Percentiles rank a stretch among this genome's conserved stretches.
Evolutionary conservation across 2,797 vertebrate species (phyloP).

Genomic region (Lepilemur ruficaudatus): DNA sequence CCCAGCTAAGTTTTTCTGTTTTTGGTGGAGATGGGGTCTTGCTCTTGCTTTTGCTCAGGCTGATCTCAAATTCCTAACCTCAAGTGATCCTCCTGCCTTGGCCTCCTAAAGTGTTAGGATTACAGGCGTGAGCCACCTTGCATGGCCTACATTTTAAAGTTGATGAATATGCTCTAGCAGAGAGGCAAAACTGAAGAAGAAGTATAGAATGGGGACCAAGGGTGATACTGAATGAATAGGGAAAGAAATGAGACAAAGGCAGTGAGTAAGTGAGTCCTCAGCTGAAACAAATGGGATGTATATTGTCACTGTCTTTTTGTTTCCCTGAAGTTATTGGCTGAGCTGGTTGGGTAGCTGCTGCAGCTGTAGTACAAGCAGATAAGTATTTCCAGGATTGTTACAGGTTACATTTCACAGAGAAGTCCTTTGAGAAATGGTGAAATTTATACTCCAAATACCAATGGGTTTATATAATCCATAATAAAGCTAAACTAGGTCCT

Average conservation of each 20-base stretch:
- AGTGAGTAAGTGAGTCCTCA: neutral
- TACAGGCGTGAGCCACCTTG: no score
- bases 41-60: no score
- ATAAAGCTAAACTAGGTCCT: conserved; percentile 9
- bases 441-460: neutral
- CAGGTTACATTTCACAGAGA: neutral
- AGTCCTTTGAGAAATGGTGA: neutral
- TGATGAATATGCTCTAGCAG: neutral
- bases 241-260: neutral
- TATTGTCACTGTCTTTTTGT: neutral
- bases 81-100: no score
- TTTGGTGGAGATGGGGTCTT: no score
- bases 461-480: neutral
- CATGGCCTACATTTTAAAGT: neutral
- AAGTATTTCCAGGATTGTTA: neutral
- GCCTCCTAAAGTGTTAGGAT: no score
- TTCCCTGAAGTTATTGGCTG: neutral
- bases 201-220: neutral
- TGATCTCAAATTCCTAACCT: no score
- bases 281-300: neutral
- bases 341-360: neutral
- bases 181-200: neutral
- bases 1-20: no score
- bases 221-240: neutral
- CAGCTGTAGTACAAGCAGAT: neutral